Base-by-base conservation (phyloP, 2,797 vertebrate species). In the Molossus alvarezi region DNA sequence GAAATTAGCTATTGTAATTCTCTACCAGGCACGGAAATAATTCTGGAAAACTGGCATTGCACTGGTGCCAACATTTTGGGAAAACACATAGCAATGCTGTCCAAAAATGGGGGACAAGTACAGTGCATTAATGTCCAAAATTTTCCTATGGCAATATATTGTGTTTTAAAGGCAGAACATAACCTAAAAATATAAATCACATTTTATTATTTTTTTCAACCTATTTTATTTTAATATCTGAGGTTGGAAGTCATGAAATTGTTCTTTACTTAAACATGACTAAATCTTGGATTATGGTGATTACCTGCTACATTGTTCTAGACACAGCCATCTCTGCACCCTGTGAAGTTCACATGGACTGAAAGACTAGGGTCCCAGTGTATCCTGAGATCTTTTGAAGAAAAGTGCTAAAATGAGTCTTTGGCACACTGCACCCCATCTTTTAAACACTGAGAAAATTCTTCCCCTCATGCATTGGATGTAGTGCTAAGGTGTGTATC, bases 131-230 rank as follows among this genome's bases (percentile, higher is more conserved):
- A 6, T 9, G 1, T 72, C 10, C 55, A 73, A 58, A 53, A 23
- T 37, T 37, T 77, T 23, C 57, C 41, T 90, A 73, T 48, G 77
- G 33, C 27, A 60, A 11, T 60, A 51, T 69, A 69, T 72, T 83
- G 15, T 62, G n/a, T 83, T 72, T 92, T 84, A 58, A 65, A 58
- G 37, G n/a, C 57, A 17, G 83, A 81, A 33, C 23, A 1, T 64
- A 45, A 48, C 62, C 58, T 77, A 33, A 58, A 94, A 94, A 20
- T 33, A 84, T 55, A 91, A 92, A 13, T 73, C 37, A 57, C 5
- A 5, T 27, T 65, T 65, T 71, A 51, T 75, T 33, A 6, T 21
- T 20, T 72, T 72, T 67, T 81, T 64, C 27, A 5, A 53, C 73
- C 1, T 25, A 10, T 29, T 90, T 88, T 57, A 29, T 37, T 92